A percentile compares a stretch with the other conserved stretches of the same genome.
Conservation (phyloP, 2,113 vertebrate species). For the Scortum barcoo region DNA sequence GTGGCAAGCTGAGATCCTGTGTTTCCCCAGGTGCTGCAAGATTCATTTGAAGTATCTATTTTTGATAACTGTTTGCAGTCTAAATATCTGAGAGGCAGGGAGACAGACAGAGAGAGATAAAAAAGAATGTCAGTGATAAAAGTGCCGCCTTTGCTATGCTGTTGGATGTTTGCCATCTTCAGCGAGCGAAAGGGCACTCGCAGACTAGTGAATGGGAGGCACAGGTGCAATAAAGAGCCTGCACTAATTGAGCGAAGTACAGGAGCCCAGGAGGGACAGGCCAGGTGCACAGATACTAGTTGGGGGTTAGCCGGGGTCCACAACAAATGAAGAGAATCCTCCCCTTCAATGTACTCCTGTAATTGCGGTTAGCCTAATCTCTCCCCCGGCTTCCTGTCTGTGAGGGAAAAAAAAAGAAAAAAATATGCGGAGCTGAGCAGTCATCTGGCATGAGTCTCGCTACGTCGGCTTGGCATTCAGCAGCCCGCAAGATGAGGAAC, state of each 20-base stretch:
- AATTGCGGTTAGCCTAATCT: constrained; percentile 69
- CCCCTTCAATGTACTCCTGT: constrained; percentile 50
- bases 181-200: constrained; percentile 12
- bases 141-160: constrained; percentile 15
- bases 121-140: constrained; percentile 37
- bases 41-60: constrained; percentile 47
- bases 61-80: constrained; percentile 47
- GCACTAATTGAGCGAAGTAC: constrained; percentile 62
- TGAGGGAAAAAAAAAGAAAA: neutral
- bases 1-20: constrained; percentile 9
- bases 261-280: constrained; percentile 47
- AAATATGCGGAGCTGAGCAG: constrained; percentile 10
- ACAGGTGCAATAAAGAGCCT: constrained; percentile 63
- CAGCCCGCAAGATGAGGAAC: constrained; percentile 47
- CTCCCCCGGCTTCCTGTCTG: constrained; percentile 48
- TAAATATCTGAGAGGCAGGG: constrained; percentile 22
- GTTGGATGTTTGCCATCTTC: constrained; percentile 53
- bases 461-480: constrained; percentile 41
- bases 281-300: constrained; percentile 60
- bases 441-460: constrained; percentile 37
- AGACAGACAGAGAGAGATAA: neutral
- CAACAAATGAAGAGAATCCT: constrained; percentile 54
- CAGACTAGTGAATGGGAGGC: constrained; percentile 28
- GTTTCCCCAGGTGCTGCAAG: constrained; percentile 10
- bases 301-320: constrained; percentile 47